A percentile compares a stretch with the other conserved stretches of the same genome.
Conservation (phyloP, 1,140 invertebrate species). For the Eciton burchellii region DNA sequence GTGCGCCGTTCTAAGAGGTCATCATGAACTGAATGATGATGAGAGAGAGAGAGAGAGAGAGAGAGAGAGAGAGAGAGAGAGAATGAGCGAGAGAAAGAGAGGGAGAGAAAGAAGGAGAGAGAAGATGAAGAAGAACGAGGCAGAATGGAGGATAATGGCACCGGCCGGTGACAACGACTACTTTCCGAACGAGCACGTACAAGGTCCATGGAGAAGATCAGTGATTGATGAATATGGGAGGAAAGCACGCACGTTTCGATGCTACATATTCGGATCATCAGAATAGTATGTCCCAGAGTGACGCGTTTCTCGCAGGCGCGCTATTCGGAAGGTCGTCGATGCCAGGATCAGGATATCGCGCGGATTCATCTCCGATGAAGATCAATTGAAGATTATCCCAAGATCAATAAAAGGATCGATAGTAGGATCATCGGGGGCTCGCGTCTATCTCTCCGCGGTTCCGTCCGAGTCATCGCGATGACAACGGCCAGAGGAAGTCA, state of each 20-base stretch:
- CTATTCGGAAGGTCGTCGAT: constrained; percentile 65
- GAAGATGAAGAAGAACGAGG: constrained; percentile 64
- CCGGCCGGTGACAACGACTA: constrained; percentile 61
- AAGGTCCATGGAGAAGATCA: background rate
- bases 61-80: constrained; percentile 35
- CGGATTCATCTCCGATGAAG: background rate
- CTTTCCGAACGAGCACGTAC: constrained; percentile 53
- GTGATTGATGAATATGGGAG: background rate
- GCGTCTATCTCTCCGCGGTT: background rate
- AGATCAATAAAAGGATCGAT: too few relatives aligned
- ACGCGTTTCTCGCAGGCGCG: background rate
- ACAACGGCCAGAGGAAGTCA: background rate
- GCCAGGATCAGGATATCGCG: constrained; percentile 35
- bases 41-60: constrained; percentile 54
- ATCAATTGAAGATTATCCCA: constrained; percentile 46
- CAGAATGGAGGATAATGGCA: constrained; percentile 68
- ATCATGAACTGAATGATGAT: constrained; percentile 51
- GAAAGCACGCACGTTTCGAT: background rate
- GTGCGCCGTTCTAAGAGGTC: constrained; percentile 77
- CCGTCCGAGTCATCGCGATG: background rate
- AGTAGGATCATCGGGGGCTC: background rate
- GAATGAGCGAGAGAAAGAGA: constrained; percentile 12
- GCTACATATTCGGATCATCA: too few relatives aligned
- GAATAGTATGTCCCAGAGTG: constrained; percentile 31
- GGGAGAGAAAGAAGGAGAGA: constrained; percentile 27